Percentiles rank a stretch among this genome's conserved stretches.
These are phyloP conservation scores for Caerostris darwini DNA, from an alignment of 1,140 invertebrate species.

Conservation along the genomic window DNA sequence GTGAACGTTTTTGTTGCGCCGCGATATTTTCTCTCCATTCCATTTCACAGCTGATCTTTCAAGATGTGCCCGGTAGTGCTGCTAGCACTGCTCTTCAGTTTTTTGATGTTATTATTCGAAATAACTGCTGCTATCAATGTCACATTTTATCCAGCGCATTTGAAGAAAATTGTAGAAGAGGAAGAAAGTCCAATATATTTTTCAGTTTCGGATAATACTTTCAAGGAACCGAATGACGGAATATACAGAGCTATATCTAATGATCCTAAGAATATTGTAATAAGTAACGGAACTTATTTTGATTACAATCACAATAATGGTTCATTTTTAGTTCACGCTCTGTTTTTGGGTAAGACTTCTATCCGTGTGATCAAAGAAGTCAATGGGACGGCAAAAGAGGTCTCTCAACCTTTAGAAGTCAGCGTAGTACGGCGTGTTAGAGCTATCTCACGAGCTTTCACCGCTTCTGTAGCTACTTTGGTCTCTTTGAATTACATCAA, in stretches of 20 bases:
- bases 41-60: not conserved
- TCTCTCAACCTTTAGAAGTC: slow-evolving; percentile 61
- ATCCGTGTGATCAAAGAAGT: slow-evolving; percentile 79
- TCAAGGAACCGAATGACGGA: slow-evolving; percentile 1
- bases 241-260: slow-evolving; percentile 59
- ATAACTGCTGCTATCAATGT: slow-evolving; percentile 77
- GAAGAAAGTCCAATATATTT: slow-evolving; percentile 62
- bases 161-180: slow-evolving; percentile 70
- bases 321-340: slow-evolving; percentile 84
- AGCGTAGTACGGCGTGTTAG: slow-evolving; percentile 68
- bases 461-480: slow-evolving; percentile 87
- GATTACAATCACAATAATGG: slow-evolving; percentile 50
- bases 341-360: slow-evolving; percentile 86
- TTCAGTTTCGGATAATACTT: slow-evolving; percentile 29
- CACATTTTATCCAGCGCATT: slow-evolving; percentile 68
- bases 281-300: slow-evolving; percentile 34
- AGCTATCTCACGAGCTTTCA: slow-evolving; percentile 71
- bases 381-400: slow-evolving; percentile 48
- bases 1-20: not conserved
- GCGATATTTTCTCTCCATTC: not conserved
- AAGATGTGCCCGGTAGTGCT: slow-evolving; percentile 79
- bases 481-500: slow-evolving; percentile 94
- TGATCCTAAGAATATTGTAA: slow-evolving; percentile 57
- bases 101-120: slow-evolving; percentile 77
- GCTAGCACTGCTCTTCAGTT: slow-evolving; percentile 75